Evolutionary conservation across 37 sponge, comb jelly and placozoan genomes (phyloP), one percentile per base, ranked within the genome.

Genomic region (Theonella swinhoei): DNA sequence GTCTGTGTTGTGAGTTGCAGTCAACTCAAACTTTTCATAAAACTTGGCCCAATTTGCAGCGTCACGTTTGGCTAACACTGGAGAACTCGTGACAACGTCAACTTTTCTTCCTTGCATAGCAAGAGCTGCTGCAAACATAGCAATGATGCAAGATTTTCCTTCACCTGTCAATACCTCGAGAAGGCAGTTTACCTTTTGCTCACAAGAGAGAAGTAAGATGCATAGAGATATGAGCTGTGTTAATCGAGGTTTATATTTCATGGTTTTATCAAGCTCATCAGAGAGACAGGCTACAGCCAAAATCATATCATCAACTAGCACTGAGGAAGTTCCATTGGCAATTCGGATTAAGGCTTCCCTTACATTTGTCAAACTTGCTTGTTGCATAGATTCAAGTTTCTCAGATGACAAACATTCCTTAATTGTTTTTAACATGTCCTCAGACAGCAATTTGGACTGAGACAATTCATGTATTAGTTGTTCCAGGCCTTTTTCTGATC

Each of bases 121-220:
- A 47, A 74, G 31, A 28, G 30, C 40, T 59, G 74, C 83, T 47
- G 83, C 83, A 72, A 83, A 83, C 83, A 83, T 83, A 33, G 83
- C 83, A n/a, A 83, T 72, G 54, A 83, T 72, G 29, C 24, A 24
- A 22, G 83, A 83, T 47, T 83, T 83, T 36, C 83, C 83, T 62
- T 83, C 83, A 26, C 83, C 83, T 74, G 75, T 83, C 23, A 37
- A 11, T 14, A 83, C 74, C 73, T 83, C 75, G 19, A 83, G 75
- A 36, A 83, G 68, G 4, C 83, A 64, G 43, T 74, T 83, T 11
- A 63, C 35, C 17, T 66, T 22, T n/a, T 17, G 11, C 29, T 77
- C 22, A 3, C 61, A 39, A 23, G 80, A 80, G n/a, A 80, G 47
- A 7, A 80, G 42, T 3, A 80, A 54, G 7, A 80, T 68, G 26